Percentiles rank a stretch among this genome's conserved stretches.
Evolutionary conservation across 2,888 invertebrate genomes (phyloP).

Genomic region (Baccha elongata): DNA sequence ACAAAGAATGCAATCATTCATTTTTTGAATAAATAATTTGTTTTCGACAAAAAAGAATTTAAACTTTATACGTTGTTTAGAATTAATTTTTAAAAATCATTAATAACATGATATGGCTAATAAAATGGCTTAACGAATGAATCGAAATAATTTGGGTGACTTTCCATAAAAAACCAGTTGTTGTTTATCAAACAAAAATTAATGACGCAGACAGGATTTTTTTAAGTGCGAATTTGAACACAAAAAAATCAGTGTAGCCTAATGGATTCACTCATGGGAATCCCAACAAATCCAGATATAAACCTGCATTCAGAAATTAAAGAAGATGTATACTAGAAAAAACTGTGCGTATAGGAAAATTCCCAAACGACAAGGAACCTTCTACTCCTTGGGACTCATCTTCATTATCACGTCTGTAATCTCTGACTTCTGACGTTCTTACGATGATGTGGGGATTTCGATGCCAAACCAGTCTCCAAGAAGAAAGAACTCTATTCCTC

Average conservation of each 20-base stretch:
- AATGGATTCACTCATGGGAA: background rate
- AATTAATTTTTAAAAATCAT: constrained; percentile 15
- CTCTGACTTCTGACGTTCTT: background rate
- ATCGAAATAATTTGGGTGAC: background rate
- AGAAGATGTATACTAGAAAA: background rate
- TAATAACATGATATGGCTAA: background rate
- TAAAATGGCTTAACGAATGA: background rate
- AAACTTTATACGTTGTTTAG: background rate
- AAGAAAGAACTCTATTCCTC: constrained; percentile 4
- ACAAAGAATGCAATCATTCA: background rate
- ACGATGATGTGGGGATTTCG: constrained; percentile 5
- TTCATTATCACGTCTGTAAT: background rate
- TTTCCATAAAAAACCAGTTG: constrained; percentile 8
- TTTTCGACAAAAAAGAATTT: background rate
- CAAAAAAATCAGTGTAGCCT: background rate
- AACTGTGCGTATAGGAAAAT: background rate
- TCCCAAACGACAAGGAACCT: constrained; percentile 10
- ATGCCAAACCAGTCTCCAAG: constrained; percentile 21
- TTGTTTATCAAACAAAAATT: background rate
- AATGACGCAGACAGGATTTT: constrained; percentile 8
- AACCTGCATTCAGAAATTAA: constrained; percentile 7
- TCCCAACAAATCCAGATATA: constrained; percentile 5
- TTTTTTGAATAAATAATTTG: background rate
- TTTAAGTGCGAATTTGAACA: background rate
- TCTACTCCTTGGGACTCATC: background rate